A percentile compares a stretch with the other conserved stretches of the same genome.
Conservation (phyloP, 2,888 invertebrate genomes). For the Adineta ricciae region DNA sequence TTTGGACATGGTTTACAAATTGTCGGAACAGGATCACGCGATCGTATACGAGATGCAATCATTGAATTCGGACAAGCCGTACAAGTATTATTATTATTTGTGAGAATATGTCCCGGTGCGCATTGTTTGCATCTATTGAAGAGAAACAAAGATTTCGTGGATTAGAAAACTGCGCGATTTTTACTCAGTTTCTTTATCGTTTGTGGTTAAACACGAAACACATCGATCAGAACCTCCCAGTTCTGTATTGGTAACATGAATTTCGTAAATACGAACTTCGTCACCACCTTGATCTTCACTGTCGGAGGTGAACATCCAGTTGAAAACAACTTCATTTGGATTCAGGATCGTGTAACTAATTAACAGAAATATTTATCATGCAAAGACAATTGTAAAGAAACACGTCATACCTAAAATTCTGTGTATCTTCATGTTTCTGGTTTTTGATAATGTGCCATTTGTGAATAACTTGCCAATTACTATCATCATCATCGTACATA, state of each 20-base stretch:
- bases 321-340: neutral
- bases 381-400: neutral
- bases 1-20: neutral
- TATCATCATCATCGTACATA: neutral
- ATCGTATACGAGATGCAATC: neutral
- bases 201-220: neutral
- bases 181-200: neutral
- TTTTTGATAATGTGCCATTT: neutral
- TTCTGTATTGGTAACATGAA: neutral
- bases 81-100: slow-evolving; percentile 20
- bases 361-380: neutral
- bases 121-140: neutral
- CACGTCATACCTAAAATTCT: neutral
- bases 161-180: no score
- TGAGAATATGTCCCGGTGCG: neutral
- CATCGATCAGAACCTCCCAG: neutral
- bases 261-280: slow-evolving; percentile 11
- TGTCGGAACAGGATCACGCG: neutral
- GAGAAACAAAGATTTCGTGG: neutral
- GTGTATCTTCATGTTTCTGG: neutral
- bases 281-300: neutral
- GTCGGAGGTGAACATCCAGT: neutral
- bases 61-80: neutral
- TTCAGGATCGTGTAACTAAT: neutral
- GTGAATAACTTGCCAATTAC: neutral